These are phyloP conservation scores for Tetranychus truncatus DNA, from an alignment of 2,888 invertebrate genomes.

Conservation along the genomic window DNA sequence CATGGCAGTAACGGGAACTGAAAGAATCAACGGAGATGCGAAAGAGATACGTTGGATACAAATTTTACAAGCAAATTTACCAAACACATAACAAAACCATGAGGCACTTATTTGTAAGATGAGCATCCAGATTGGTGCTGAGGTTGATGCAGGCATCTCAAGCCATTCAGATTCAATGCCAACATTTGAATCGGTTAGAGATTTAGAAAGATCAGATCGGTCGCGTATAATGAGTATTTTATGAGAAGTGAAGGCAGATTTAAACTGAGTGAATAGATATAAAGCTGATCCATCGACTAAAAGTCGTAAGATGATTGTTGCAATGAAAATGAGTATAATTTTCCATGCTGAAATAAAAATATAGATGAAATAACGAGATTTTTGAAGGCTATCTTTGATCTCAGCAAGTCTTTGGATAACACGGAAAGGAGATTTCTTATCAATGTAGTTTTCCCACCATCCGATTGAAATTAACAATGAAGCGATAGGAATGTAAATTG, in stretches of 20 bases:
- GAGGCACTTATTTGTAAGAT: conserved; percentile 62
- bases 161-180: conserved; percentile 22
- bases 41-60: conserved; percentile 92
- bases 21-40: conserved; percentile 81
- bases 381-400: conserved; percentile 56
- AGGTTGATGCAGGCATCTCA: conserved; percentile 20
- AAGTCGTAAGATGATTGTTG: conserved; percentile 52
- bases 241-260: conserved; percentile 54
- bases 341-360: conserved; percentile 82
- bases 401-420: conserved; percentile 53
- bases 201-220: conserved; percentile 16
- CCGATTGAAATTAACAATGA: conserved; percentile 69
- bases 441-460: conserved; percentile 97
- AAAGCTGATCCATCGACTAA: conserved; percentile 52
- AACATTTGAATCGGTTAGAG: conserved; percentile 19
- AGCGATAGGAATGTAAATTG: conserved; percentile 49
- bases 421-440: conserved; percentile 60
- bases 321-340: conserved; percentile 55
- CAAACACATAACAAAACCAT: conserved; percentile 74
- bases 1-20: conserved; percentile 73
- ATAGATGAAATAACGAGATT: conserved; percentile 70
- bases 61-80: conserved; percentile 87
- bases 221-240: conserved; percentile 32
- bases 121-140: conserved; percentile 52
- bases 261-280: conserved; percentile 55